Conservation (phyloP, 2,888 invertebrate genomes). For the Ligdia adustata region DNA sequence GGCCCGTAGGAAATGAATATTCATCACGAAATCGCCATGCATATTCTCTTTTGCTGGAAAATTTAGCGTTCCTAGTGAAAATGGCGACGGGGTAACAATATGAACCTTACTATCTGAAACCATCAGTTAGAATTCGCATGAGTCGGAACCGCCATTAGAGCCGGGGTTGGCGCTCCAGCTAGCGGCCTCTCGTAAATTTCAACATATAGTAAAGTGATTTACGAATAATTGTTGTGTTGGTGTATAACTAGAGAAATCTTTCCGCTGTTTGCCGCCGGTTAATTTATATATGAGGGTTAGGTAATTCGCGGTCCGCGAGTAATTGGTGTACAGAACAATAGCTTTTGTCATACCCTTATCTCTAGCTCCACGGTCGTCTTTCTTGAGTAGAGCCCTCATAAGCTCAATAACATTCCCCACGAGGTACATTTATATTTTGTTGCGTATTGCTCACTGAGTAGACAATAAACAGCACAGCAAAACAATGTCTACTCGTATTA, state of each 20-base stretch:
- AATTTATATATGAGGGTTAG: conserved; percentile 84
- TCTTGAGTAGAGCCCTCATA: conserved; percentile 67
- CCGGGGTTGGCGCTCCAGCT: conserved; percentile 62
- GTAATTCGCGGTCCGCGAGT: conserved; percentile 82
- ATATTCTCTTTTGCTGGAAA: conserved; percentile 80
- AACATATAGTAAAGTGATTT: conserved; percentile 85
- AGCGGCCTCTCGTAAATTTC: conserved; percentile 80
- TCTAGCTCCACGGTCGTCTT: conserved; percentile 74
- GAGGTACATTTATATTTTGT: conserved; percentile 45
- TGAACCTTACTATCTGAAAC: conserved; percentile 60
- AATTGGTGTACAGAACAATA: conserved; percentile 83
- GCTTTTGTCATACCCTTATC: conserved; percentile 83
- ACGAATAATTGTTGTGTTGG: conserved; percentile 84
- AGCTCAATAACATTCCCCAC: conserved; percentile 68
- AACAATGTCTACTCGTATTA: too few species aligned
- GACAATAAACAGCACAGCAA: too few species aligned
- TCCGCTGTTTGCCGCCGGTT: conserved; percentile 82
- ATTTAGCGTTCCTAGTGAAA: conserved; percentile 70
- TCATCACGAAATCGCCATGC: conserved; percentile 84
- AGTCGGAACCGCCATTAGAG: conserved; percentile 51
- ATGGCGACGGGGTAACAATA: conserved; percentile 48
- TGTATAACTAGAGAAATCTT: conserved; percentile 84
- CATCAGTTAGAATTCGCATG: conserved; percentile 66
- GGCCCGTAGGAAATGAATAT: conserved; percentile 85
- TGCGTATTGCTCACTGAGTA: too few species aligned